Conservation (phyloP, 2,888 invertebrate species). For the Strigamia transsilvanica region DNA sequence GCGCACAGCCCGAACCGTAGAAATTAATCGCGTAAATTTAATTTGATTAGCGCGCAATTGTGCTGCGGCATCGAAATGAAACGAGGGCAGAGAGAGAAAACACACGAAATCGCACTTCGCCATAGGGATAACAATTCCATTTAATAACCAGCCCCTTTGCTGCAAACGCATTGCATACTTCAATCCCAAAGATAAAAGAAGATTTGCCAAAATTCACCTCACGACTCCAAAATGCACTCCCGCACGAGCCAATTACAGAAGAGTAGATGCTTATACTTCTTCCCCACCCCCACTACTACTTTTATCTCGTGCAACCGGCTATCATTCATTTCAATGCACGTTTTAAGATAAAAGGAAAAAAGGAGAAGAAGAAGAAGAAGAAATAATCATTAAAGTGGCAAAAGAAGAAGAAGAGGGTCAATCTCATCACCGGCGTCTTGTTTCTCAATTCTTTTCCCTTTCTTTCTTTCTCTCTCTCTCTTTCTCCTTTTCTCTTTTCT, state of each 20-base stretch:
- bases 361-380: not conserved
- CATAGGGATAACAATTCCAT: conserved; percentile 23
- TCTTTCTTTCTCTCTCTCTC: not conserved
- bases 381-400: conserved; percentile 6
- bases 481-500: not conserved
- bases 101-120: conserved; percentile 17
- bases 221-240: conserved; percentile 34
- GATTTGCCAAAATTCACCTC: conserved; percentile 42
- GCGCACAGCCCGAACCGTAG: too few relatives aligned
- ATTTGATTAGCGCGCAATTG: too few relatives aligned
- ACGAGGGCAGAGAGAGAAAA: conserved; percentile 11
- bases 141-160: not conserved
- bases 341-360: not conserved
- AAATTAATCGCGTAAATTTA: too few relatives aligned
- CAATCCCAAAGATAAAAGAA: conserved; percentile 39
- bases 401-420: not conserved
- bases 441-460: not conserved
- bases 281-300: too few relatives aligned
- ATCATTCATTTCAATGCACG: conserved; percentile 15
- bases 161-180: not conserved
- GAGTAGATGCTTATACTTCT: too few relatives aligned
- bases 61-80: not conserved
- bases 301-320: not conserved
- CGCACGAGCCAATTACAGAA: conserved; percentile 23
- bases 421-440: not conserved